Evolutionary conservation across 2,113 vertebrate species (phyloP), one percentile per base, ranked within the genome.

Genomic region (Microtus richardsoni): DNA sequence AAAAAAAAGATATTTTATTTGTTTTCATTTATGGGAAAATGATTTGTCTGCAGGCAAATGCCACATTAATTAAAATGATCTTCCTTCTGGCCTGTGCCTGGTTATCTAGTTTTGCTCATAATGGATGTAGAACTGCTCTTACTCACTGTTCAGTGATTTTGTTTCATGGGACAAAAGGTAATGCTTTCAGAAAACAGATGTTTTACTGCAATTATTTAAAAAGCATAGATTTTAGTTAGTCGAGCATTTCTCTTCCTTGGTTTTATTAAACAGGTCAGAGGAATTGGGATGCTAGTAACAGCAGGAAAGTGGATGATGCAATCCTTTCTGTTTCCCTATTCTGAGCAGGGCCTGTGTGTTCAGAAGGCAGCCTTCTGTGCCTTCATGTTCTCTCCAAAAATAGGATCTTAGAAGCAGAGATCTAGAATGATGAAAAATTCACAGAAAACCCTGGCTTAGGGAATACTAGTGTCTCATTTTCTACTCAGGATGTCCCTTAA

Each of bases 1-100:
- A 12, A 12, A 79, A 36, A 6, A 79, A 90, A 28, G 58, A 54
- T 28, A 89, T 77, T 54, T 39, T 84, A 26, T 83, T 73, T 95
- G 70, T 85, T 33, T 78, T 70, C 21, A 91, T 88, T 49, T 36
- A 90, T 39, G 74, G 39, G 74, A 58, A 91, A 95, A 90, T 62
- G 39, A 60, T 79, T 91, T 60, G 58, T 66, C 11, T 28, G 33
- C 4, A 74, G 39, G 10, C 54, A 73, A 95, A 33, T 91, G 41
- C 60, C 7, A n/a, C n/a, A 17, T 9, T 68, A 0, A 13, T 93
- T 84, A 83, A 44, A 77, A 52, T 21, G 24, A 26, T 77, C 68
- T 94, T 93, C 41, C 30, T 91, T 19, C 7, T 10, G 44, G 28
- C 19, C 22, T 12, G 9, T 44, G 21, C 60, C 24, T 88, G 39